Base-by-base conservation (phyloP, 2,797 vertebrate species). In the Danio choprae region DNA sequence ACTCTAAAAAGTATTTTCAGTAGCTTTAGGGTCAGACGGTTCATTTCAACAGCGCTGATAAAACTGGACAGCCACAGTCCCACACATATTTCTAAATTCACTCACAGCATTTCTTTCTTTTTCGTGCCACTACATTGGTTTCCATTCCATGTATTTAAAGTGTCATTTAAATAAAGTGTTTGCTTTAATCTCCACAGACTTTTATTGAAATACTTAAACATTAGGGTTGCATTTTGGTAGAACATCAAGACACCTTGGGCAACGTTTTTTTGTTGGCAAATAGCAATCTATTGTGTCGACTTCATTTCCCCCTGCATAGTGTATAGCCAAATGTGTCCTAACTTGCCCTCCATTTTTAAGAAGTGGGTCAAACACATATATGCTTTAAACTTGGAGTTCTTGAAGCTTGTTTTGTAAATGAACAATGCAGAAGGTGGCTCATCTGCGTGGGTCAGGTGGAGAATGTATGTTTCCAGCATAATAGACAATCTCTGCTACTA, bases 261-360 rank as follows among this genome's bases (percentile, higher is more conserved):
- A 64, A 36, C 12, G 7, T 3, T 71, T 44, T 62, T 38, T 70
- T 18, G n/a, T 29, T 46, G 70, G 56, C 13, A 72, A 71, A 79
- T 15, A 70, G 48, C 9, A 4, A 59, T 38, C 46, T 62, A 38
- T 72, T 79, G 36, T 79, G 58, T 55, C 46, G 11, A 43, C 46
- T 16, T 68, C 41, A 78, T 62, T 64, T 41, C 62, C 62, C 18
- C 29, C 20, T 68, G 60, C 15, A 44, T 63, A 38, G 46, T 64
- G 63, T 29, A 29, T 71, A 29, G 41, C 2, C 16, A 71, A 58
- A 58, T 79, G 36, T 80, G 83, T 77, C 60, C 46, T n/a, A 65
- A 82, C 83, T 20, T 80, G 83, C 20, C 38, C 53, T 55, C 58
- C 16, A 15, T 84, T 75, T 81, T 74, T 67, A 7, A 40, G n/a